Base-by-base conservation (phyloP, 2,888 invertebrate species). In the Drosophila meridionalis region DNA sequence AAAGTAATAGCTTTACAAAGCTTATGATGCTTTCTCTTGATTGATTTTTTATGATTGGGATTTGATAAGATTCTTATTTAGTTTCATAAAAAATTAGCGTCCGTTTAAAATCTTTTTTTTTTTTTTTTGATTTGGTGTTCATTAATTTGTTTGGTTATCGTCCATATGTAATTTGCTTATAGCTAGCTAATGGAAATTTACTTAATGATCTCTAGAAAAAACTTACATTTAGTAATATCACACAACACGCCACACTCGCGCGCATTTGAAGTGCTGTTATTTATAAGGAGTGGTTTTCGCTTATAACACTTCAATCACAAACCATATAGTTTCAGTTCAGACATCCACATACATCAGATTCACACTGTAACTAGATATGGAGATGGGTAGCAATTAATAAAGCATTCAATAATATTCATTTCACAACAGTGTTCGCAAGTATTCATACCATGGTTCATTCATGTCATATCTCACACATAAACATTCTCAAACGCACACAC, bases 91-190 rank as follows among this genome's bases (percentile, higher is more conserved):
- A n/a, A 58, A 57, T 83, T 84, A 65, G 66, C 72, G 60, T 81
- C 87, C 89, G 89, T 86, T 90, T 90, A 90, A 86, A 90, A 89
- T 86, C 81, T 73, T 89, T 87, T 83, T 50, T 55, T 76, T 79
- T n/a, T 20, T 20, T 20, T 20, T 20, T 20, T 20, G 20, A 20
- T 73, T 76, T 75, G 43, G 56, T 73, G 66, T 71, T 73, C 45
- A 30, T 73, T 67, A 64, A 43, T 69, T 79, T 59, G 69, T 68
- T 73, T 79, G 59, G 59, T 66, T 66, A 36, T 66, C 47, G 69
- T 75, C 70, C 52, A 70, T 38, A 59, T 48, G 53, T n/a, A 78
- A 62, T 69, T 72, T 45, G 28, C 87, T 87, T 91, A 87, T 64
- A 76, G 64, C 70, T 83, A 80, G 53, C 55, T 73, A n/a, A 55